Conservation (phyloP, 2,797 vertebrate genomes). For the Mastacembelus armatus region DNA sequence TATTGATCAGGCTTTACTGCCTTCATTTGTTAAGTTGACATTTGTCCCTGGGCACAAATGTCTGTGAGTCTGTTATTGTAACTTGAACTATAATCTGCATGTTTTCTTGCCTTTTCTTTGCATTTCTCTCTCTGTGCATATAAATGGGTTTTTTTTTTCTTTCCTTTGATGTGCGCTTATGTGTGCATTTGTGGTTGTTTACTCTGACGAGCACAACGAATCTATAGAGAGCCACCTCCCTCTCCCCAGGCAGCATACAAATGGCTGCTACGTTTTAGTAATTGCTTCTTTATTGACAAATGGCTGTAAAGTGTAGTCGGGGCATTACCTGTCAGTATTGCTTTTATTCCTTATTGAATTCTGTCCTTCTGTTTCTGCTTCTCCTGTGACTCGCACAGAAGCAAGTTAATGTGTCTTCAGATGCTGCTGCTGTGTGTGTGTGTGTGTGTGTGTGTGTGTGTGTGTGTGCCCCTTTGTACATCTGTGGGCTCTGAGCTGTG, state of each 20-base stretch:
- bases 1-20: constrained; percentile 24
- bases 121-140: constrained; percentile 7
- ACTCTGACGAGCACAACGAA: constrained; percentile 39
- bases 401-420: constrained; percentile 1
- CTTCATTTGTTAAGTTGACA: constrained; percentile 29
- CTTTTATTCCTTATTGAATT: constrained; percentile 63
- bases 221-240: constrained; percentile 22
- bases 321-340: constrained; percentile 52
- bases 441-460: not conserved
- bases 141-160: constrained; percentile 19
- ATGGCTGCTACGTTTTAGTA: constrained; percentile 56
- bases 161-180: constrained; percentile 18
- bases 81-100: constrained; percentile 11
- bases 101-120: constrained; percentile 4
- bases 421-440: fast-evolving
- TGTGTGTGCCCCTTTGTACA: not conserved
- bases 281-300: constrained; percentile 70
- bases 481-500: not conserved
- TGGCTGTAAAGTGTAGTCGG: constrained; percentile 40
- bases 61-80: constrained; percentile 2
- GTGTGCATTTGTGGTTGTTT: constrained; percentile 25
- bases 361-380: constrained; percentile 38
- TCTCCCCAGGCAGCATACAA: constrained; percentile 41
- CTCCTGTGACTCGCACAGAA: not conserved
- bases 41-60: not conserved